Base-by-base conservation (phyloP, 2,888 invertebrate species). In the Podabrus alpinus region DNA sequence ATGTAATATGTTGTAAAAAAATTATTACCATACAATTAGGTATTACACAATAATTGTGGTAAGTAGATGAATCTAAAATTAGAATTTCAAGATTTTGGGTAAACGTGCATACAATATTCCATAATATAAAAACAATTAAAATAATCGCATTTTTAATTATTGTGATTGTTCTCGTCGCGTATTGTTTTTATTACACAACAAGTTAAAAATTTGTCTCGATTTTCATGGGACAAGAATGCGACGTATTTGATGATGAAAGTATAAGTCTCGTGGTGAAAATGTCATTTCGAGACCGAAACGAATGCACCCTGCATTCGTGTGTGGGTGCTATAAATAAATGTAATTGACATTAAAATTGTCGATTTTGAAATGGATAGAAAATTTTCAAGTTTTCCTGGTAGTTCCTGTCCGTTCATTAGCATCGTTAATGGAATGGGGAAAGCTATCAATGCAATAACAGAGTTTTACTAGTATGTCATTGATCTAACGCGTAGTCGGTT, bases 381-480 rank as follows among this genome's bases (percentile, higher is more conserved):
- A 15, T 67, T 17, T 29, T 62, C 59, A 68, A 74, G 59, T 29
- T 67, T 67, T 75, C 69, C 70, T 64, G 70, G 25, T 59, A 59
- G 62, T 15, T 68, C 68, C 66, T 17, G 16, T 15, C 62, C 70
- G 70, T 70, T 73, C 64, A 75, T 75, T 72, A 73, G 70, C 72
- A 62, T 73, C 75, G 68, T 72, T 75, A 68, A 70, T 73, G 69
- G 75, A 64, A 25, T 75, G 15, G 72, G 72, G 72, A 61, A 13
- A 59, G 29, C 68, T 68, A 72, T 73, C 75, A 72, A 68, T 72
- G 72, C 75, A 72, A 72, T 72, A 72, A 69, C 69, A 70, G 15
- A 11, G 29, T 66, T 62, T 62, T 62, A 21, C 25, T 66, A 16
- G 61, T 19, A 68, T 75, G 62, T 59, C 72, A 75, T 70, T 72